A percentile compares a stretch with the other conserved stretches of the same genome.
phyloP scores from a whole-genome alignment of 2,888 invertebrate genomes.

The Watsonalla cultraria region DNA sequence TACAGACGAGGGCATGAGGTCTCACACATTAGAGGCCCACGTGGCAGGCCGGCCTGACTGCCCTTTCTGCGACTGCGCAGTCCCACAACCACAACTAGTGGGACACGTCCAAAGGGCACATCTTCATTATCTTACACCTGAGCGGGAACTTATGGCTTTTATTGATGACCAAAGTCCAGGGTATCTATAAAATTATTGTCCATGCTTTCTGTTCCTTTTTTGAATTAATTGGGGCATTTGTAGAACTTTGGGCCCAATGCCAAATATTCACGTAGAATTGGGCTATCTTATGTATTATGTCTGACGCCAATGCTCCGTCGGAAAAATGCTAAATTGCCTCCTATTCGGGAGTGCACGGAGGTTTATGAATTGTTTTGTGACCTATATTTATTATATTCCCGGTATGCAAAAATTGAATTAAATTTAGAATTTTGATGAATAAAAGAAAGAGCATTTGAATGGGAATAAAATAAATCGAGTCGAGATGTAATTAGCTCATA shows the following conservation, averaged over 20 bases:
- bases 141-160: conserved; percentile 86
- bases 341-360: no score
- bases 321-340: no score
- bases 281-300: neutral
- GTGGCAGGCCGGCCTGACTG: conserved; percentile 88
- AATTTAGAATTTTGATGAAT: no score
- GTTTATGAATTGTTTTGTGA: no score
- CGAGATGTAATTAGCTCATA: no score
- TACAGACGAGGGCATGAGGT: conserved; percentile 87
- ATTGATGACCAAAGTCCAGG: conserved; percentile 85
- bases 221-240: no score
- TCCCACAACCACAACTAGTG: conserved; percentile 85
- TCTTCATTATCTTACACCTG: conserved; percentile 89
- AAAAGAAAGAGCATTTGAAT: no score
- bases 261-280: neutral
- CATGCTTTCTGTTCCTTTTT: neutral
- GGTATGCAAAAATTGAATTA: no score
- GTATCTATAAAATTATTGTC: conserved; percentile 32
- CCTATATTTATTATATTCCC: no score
- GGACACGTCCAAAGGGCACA: conserved; percentile 91
- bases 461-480: no score
- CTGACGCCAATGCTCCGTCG: neutral
- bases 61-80: conserved; percentile 89
- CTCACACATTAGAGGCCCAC: conserved; percentile 88
- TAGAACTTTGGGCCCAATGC: neutral